A percentile compares a stretch with the other conserved stretches of the same genome.
Conservation (phyloP, 2,797 vertebrate genomes). For the Calcarius lapponicus region DNA sequence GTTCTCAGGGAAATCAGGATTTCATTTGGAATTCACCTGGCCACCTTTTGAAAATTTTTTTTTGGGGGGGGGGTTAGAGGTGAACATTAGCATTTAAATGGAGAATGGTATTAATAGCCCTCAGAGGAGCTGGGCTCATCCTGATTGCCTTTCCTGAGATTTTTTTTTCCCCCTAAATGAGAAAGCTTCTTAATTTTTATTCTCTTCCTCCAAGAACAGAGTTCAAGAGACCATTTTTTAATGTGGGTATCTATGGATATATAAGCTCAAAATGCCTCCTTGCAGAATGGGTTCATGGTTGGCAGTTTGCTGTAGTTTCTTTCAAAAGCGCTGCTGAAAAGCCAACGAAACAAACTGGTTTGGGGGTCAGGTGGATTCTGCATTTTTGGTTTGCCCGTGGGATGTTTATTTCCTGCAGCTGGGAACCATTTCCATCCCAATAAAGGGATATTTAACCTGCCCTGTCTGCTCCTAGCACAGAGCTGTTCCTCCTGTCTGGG, state of each 20-base stretch:
- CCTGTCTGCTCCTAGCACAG: not conserved
- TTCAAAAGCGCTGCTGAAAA: not conserved
- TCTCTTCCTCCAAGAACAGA: constrained; percentile 15
- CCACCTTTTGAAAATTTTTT: constrained; percentile 26
- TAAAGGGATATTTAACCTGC: not conserved
- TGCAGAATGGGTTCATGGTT: not conserved
- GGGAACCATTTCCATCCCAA: not conserved
- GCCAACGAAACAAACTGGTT: not conserved
- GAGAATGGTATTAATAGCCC: constrained; percentile 57
- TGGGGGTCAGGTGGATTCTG: not conserved
- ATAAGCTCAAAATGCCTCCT: not conserved
- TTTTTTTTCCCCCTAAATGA: not conserved
- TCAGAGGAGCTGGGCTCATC: constrained; percentile 49
- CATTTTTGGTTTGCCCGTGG: not conserved
- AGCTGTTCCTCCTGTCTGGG: rapidly evolving
- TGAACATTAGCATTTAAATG: constrained; percentile 78
- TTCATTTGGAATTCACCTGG: constrained; percentile 67
- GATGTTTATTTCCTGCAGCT: not conserved
- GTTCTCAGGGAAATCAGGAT: constrained; percentile 58
- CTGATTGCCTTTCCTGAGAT: constrained; percentile 21
- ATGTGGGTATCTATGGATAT: rapidly evolving
- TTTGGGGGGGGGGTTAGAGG: constrained; percentile 55
- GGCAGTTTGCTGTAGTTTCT: not conserved
- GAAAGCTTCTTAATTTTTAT: constrained; percentile 24
- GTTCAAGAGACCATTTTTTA: constrained; percentile 13